Conservation (phyloP, 2,113 vertebrate species). For the Plectropomus leopardus region DNA sequence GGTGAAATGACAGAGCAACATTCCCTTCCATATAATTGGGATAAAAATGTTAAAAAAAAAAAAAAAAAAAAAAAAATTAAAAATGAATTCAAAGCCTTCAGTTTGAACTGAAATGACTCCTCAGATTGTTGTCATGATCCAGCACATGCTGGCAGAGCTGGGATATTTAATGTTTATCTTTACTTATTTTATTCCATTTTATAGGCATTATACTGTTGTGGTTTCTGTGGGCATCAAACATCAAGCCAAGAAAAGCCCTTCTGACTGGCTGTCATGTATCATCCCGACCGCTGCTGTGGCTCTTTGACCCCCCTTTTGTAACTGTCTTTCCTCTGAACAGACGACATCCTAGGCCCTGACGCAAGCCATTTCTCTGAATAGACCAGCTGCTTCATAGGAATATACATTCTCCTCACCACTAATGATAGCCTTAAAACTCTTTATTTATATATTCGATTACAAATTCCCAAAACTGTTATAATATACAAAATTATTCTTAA, state of each 20-base stretch:
- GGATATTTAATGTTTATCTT: slow-evolving; percentile 26
- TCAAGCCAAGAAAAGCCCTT: slow-evolving; percentile 15
- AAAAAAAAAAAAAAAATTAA: background rate
- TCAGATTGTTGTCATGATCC: background rate
- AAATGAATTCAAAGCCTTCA: background rate
- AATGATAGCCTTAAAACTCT: slow-evolving; percentile 44
- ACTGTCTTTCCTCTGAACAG: slow-evolving; percentile 42
- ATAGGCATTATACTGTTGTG: slow-evolving; percentile 1
- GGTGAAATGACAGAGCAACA: background rate
- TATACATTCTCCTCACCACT: slow-evolving; percentile 50
- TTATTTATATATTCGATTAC: slow-evolving; percentile 44
- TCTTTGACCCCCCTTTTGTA: slow-evolving; percentile 36
- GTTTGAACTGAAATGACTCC: slow-evolving; percentile 18
- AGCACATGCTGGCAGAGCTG: background rate
- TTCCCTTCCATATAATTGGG: background rate
- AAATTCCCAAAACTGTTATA: slow-evolving; percentile 41
- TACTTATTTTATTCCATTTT: background rate
- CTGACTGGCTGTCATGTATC: slow-evolving; percentile 33
- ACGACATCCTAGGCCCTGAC: slow-evolving; percentile 47
- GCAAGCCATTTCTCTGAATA: slow-evolving; percentile 39
- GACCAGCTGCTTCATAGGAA: slow-evolving; percentile 56
- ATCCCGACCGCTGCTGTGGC: slow-evolving; percentile 24
- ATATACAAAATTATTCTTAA: background rate
- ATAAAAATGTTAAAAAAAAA: too few species aligned
- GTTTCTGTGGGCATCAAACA: slow-evolving; percentile 16